Conservation (phyloP, 2,888 invertebrate species). For the Lasioglossum oenotherae region DNA sequence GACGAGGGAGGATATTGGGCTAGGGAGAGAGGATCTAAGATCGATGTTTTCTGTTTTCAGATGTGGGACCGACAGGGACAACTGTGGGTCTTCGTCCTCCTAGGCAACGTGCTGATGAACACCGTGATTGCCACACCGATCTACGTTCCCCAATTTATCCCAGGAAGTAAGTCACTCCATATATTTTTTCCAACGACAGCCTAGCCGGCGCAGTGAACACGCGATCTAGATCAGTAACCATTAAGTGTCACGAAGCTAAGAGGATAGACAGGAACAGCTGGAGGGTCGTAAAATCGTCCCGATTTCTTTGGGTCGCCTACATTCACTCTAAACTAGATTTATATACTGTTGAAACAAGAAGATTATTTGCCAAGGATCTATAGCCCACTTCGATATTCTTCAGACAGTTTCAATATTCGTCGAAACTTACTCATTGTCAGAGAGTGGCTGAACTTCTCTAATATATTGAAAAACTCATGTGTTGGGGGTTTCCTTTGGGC, state of each 20-base stretch:
- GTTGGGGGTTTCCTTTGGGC: neutral
- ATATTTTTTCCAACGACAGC: neutral
- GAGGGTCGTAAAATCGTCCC: neutral
- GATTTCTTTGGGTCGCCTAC: neutral
- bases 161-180: constrained; percentile 78
- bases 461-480: neutral
- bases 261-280: neutral
- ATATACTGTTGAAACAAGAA: neutral
- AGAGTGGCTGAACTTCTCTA: neutral
- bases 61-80: constrained; percentile 76
- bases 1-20: neutral
- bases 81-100: constrained; percentile 71
- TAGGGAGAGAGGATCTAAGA: neutral
- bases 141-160: constrained; percentile 80
- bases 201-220: neutral
- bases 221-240: neutral
- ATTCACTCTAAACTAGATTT: neutral
- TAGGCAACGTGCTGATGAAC: constrained; percentile 72
- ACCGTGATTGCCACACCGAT: constrained; percentile 75
- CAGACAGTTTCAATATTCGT: neutral
- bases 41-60: constrained; percentile 71
- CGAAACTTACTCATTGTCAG: neutral
- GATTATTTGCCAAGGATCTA: too few species aligned
- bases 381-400: neutral
- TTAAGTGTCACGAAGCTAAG: neutral